These are phyloP conservation scores for Heterocephalus glaber DNA, from an alignment of 2,113 vertebrate genomes.

Conservation along the genomic window DNA sequence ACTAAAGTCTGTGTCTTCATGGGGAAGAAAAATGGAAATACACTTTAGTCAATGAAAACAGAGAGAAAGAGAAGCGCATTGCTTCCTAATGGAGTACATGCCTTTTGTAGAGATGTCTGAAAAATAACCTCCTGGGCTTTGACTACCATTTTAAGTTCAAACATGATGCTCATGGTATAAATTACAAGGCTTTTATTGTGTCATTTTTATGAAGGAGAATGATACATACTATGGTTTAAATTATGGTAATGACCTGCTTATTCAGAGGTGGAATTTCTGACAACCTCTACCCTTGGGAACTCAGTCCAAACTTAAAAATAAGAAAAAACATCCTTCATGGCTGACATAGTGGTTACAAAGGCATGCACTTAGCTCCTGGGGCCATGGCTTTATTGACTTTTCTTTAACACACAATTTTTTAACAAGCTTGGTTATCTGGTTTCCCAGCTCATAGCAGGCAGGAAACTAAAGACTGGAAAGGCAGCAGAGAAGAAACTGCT, in stretches of 20 bases:
- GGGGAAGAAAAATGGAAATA: conserved; percentile 43
- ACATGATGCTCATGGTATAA: conserved; percentile 56
- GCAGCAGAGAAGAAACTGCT: background rate
- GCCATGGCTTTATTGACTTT: conserved; percentile 51
- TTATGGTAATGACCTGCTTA: conserved; percentile 53
- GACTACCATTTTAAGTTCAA: conserved; percentile 66
- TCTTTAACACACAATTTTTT: conserved; percentile 43
- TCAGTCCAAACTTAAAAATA: conserved; percentile 41
- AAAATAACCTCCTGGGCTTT: conserved; percentile 57
- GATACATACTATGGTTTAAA: conserved; percentile 59
- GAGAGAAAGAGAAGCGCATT: conserved; percentile 36
- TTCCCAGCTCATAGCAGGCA: background rate
- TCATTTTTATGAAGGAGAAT: conserved; percentile 59
- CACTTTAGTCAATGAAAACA: conserved; percentile 49
- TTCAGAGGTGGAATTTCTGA: conserved; percentile 63
- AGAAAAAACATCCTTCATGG: conserved; percentile 1
- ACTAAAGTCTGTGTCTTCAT: conserved; percentile 51
- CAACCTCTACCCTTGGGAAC: conserved; percentile 27
- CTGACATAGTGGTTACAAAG: conserved; percentile 34
- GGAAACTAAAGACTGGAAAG: background rate
- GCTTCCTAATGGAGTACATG: conserved; percentile 4
- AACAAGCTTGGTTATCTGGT: conserved; percentile 50
- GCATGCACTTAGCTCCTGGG: background rate
- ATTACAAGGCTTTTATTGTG: conserved; percentile 68
- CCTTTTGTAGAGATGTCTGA: conserved; percentile 46